Evolutionary conservation across 2,113 vertebrate species (phyloP), one percentile per base, ranked within the genome.

Genomic region (Hipposideros armiger): DNA sequence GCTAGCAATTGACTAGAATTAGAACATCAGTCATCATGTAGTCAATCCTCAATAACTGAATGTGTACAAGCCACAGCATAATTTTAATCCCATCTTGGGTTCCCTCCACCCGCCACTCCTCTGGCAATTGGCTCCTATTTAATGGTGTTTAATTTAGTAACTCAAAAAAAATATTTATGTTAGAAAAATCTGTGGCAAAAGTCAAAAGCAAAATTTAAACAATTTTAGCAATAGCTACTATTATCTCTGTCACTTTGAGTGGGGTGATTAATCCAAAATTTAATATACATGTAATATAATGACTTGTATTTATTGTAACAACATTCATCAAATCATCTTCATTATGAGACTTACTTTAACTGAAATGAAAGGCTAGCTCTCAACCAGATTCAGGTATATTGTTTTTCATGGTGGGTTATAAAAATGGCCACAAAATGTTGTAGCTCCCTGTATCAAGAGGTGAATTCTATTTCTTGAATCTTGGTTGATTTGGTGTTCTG

Each of bases 211-310:
- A 82, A 90, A 77, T 77, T 50, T 87, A 56, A 91, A 77, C 26
- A 70, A 28, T 87, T 77, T 90, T 45, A 86, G 36, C 40, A 76
- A 77, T 74, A 52, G 13, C 28, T 92, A 30, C 30, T 69, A 4
- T 50, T 90, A 76, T 42, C n/a, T 7, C 62, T 77, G 60, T 4
- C 10, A 72, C 15, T 95, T 92, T 13, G 36, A 92, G 40, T 78
- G 19, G 36, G 67, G 30, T n/a, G 52, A 92, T 89, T 90, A 94
- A 73, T 40, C 28, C 11, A 93, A 93, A 60, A n/a, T 19, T 77
- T 60, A 82, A 54, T 40, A n/a, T 5, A 67, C 4, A 42, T 5
- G n/a, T 22, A 89, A 40, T 11, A 30, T 26, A 42, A 73, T 58
- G 24, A 92, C 14, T 96, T 5, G 24, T 36, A 87, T 58, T 58